Conservation (phyloP, 2,797 vertebrate species). For the Phyllotis vaccarum region DNA sequence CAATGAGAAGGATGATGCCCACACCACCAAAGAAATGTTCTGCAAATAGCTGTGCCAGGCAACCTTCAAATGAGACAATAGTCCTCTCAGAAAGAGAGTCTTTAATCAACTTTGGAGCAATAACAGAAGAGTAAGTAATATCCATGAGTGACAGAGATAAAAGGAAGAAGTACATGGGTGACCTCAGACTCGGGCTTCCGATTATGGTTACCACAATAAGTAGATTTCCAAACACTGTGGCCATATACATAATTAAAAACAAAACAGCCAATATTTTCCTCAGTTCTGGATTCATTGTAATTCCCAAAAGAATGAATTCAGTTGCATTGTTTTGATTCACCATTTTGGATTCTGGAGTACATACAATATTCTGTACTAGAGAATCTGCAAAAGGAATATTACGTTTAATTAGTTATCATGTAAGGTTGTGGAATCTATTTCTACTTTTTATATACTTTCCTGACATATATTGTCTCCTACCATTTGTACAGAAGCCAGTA, state of each 20-base stretch:
- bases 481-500: background rate
- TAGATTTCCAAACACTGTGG: constrained; percentile 72
- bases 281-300: background rate
- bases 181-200: constrained; percentile 20
- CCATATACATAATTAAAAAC: constrained; percentile 72
- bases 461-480: background rate
- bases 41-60: background rate
- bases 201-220: constrained; percentile 71
- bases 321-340: constrained; percentile 25
- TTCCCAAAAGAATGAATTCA: constrained; percentile 62
- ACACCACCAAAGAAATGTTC: constrained; percentile 22
- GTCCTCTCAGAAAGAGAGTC: constrained; percentile 41
- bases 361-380: background rate
- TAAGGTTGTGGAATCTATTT: background rate
- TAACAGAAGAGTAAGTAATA: constrained; percentile 57
- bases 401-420: background rate
- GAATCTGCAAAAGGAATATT: background rate
- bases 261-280: background rate
- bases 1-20: background rate
- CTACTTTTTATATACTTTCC: background rate
- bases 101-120: constrained; percentile 57
- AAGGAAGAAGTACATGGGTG: constrained; percentile 77
- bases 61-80: constrained; percentile 42
- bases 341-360: background rate
- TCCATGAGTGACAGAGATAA: constrained; percentile 69